Base-by-base conservation (phyloP, 2,113 vertebrate species). In the Abramis brama region DNA sequence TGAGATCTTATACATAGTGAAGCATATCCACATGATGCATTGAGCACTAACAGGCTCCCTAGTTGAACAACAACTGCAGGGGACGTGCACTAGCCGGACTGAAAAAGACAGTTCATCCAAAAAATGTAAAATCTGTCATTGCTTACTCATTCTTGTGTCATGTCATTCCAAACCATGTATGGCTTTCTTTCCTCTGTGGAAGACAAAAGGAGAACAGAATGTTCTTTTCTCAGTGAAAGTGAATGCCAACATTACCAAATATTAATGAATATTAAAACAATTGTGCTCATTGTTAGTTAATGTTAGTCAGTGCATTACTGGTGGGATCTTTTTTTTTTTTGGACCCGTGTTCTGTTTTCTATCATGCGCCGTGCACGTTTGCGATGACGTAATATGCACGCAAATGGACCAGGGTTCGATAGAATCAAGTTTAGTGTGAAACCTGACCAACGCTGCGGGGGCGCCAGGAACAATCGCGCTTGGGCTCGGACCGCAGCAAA, bases 31-130 rank as follows among this genome's bases (percentile, higher is more conserved):
- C 60, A 70, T 79, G 76, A 85, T 85, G 47, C 64, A 57, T 5
- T 57, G 64, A 45, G 62, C 64, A 78, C 77, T 45, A 64, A 80
- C 52, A 30, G 12, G 33, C 75, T 68, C 36, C 64, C 64, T 47
- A 25, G n/a, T 27, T 80, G 50, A 80, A 57, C 73, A 77, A 79
- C 64, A 86, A 77, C 84, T 86, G 77, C 39, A 70, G n/a, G 62
- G 45, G 30, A 19, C 55, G 75, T 23, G 70, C 25, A 59, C n/a
- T 59, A 79, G 68, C 73, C 39, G 11, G 50, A 47, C 64, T 45
- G 64, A 80, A 80, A 60, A 13, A 30, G 39, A 43, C 77, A 60
- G 33, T 60, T 79, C 12, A 79, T 10, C 75, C 1, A 7, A 39
- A 78, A 78, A 79, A 13, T 2, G 0, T 3, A 4, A 39, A 36